Evolutionary conservation across 1,140 invertebrate genomes (phyloP), one percentile per base, ranked within the genome.

Genomic region (Papilio polytes): DNA sequence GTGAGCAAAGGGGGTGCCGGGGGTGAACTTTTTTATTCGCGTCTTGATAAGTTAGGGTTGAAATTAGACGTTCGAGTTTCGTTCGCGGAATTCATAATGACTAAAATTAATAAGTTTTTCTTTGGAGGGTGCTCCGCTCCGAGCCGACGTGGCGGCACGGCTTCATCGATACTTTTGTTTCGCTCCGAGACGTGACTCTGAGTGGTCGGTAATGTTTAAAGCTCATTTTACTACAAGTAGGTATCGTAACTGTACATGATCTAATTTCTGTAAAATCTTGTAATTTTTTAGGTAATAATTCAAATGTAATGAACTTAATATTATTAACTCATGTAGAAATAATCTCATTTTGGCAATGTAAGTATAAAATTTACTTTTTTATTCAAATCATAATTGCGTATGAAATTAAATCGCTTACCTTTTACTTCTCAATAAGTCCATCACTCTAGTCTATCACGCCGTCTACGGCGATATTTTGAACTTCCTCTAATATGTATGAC

Each of bases 11-110:
- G 92, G 90, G 86, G 90, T 73, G 85, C 82, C 83, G 90, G 90
- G 92, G 92, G 94, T 91, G 91, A 92, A 93, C 89, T 95, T 95
- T 94, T 95, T 95, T 95, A 95, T 95, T 95, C 94, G 92, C 94
- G 93, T 94, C 93, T 95, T 95, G 95, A 95, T 95, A 95, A 95
- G 92, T 94, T 95, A 95, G 94, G 94, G 94, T 95, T 95, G 94
- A 95, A 95, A 95, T 95, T 95, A 95, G 94, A 95, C 92, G 94
- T 94, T 95, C 92, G 92, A 95, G 92, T 95, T 95, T 95, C 94
- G 94, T 91, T 91, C 91, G 94, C 92, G 92, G 94, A 95, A 95
- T 95, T 94, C 92, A 94, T 95, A 95, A 95, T 95, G 94, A 95
- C 90, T 91, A 91, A 95, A 95, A 94, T 94, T 95, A 95, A 95